Evolutionary conservation across 37 sponge, comb jelly and placozoan species (phyloP), one percentile per base, ranked within the genome.

Genomic region (Petrosia ficiformis): DNA sequence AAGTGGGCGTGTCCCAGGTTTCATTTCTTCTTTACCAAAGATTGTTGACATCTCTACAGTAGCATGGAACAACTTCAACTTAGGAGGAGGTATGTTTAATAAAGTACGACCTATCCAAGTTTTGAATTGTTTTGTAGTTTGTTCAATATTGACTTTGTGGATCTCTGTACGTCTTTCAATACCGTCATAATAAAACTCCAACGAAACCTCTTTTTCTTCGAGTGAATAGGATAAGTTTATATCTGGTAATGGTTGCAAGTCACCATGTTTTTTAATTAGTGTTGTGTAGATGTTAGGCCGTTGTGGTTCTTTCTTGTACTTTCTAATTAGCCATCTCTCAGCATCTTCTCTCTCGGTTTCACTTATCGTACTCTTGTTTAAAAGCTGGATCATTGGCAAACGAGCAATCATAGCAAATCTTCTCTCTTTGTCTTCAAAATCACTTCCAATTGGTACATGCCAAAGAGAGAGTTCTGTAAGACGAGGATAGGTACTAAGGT

Each of bases 271-370:
- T 34, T 59, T 63, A 30, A 69, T 14, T 32, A 83, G 71, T 2
- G 16, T 0, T 2, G 41, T 59, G 76, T 63, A 78, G 19, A 67
- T 21, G 1, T 65, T 2, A 10, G 88, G 83, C 4, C 28, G 74
- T 25, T 74, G 35, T 24, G 65, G 43, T 2, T 28, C 1, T 1
- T 60, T 70, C 21, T 44, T 26, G 75, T 58, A 57, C 43, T 68
- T 11, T 36, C 89, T 57, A 3, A 88, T 22, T 25, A 83, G 28
- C 89, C 84, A 83, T 22, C 89, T 28, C 64, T 88, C 89, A 42
- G 89, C 83, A 19, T 67, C 74, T 21, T 82, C 80, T 40, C 89
- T 72, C 41, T 88, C 87, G 0, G 30, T 66, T 33, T 39, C 73
- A 39, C 59, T 72, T 8, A 87, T 76, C 11, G 3, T 26, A 36